Evolutionary conservation across 2,888 invertebrate species (phyloP), one percentile per base, ranked within the genome.

Genomic region (Silvanus unidentatus): DNA sequence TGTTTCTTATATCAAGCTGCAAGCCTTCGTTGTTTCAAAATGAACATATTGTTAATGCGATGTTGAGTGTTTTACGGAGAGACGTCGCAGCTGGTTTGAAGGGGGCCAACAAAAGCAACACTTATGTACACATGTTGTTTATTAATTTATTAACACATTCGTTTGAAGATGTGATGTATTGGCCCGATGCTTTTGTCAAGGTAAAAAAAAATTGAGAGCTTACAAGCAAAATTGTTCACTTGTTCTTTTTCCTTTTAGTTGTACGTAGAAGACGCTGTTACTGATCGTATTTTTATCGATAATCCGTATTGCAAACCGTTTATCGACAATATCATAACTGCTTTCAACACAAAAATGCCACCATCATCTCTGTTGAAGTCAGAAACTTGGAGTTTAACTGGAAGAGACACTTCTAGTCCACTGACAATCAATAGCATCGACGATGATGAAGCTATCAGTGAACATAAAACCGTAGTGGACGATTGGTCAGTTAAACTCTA

Each of bases 201-300:
- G 89, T 89, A 64, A 55, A 57, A 37, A 13, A 16, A 32, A 32
- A 32, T 35, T 16, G 9, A 9, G 13, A 14, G 22, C n/a, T n/a
- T 32, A 27, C 11, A n/a, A 11, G 9, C 47, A 16, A 12, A 39
- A 29, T 34, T 28, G 28, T 9, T 35, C 11, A 35, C n/a, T n/a
- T n/a, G n/a, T n/a, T n/a, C n/a, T n/a, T n/a, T n/a, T n/a, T n/a
- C 15, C 44, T 68, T 72, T 4, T 61, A 90, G 84, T 80, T 91
- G 0, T 97, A 93, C 69, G 84, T 96, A 47, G 97, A 98, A 64
- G 97, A 98, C 74, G 91, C 95, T 0, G 74, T 94, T 1, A 92
- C 90, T 35, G 97, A 98, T 63, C 77, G 96, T 29, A 79, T 88
- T 54, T 97, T 97, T 93, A 91, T 96, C 13, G 97, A 97, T 66